A percentile compares a stretch with the other conserved stretches of the same genome.
These are phyloP conservation scores for Bemisia tabaci DNA, from an alignment of 1,140 invertebrate genomes.

Conservation along the genomic window DNA sequence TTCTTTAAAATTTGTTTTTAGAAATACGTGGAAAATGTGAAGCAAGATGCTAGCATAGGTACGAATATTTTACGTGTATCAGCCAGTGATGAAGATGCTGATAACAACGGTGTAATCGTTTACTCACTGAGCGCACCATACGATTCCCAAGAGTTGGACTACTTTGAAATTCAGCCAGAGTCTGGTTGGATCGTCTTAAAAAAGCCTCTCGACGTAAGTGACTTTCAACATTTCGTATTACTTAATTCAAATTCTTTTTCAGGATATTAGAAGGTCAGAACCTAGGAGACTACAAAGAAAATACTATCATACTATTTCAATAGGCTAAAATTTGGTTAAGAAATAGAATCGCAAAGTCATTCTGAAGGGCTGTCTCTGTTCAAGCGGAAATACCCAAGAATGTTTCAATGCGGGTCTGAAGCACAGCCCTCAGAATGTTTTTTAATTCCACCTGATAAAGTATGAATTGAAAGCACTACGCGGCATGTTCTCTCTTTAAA, in stretches of 20 bases:
- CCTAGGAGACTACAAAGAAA: neutral
- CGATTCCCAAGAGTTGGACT: conserved; percentile 73
- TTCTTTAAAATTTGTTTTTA: conserved; percentile 38
- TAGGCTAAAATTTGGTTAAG: no score
- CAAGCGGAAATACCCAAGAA: no score
- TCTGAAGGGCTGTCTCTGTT: no score
- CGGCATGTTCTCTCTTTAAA: no score
- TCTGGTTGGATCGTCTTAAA: conserved; percentile 91
- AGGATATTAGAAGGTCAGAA: neutral
- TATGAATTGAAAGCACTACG: no score
- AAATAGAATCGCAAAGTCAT: no score
- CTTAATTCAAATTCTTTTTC: no score
- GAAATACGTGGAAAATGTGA: conserved; percentile 94
- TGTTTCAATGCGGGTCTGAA: no score
- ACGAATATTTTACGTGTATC: conserved; percentile 87
- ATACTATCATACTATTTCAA: no score
- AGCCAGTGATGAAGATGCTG: conserved; percentile 88
- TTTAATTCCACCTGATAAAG: no score
- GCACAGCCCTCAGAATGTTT: no score
- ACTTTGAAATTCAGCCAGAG: conserved; percentile 90
- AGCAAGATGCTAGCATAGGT: conserved; percentile 89
- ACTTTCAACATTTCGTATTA: no score
- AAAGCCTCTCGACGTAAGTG: conserved; percentile 91
- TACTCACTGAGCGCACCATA: conserved; percentile 75
- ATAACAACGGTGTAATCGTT: conserved; percentile 90